Conservation (phyloP, 2,113 vertebrate genomes). For the Pungitius pungitius region DNA sequence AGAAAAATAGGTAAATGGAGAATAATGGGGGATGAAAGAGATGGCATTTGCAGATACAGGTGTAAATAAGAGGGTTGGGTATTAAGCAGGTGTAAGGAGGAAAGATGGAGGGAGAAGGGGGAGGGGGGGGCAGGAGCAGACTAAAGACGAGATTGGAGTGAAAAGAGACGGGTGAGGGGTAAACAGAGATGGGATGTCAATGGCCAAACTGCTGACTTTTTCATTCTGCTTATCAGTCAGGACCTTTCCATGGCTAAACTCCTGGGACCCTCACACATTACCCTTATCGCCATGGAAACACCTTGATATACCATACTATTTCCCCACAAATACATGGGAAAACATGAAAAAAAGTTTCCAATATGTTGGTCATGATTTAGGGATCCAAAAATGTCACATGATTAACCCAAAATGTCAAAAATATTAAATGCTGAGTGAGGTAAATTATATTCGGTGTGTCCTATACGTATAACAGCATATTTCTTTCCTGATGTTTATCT, state of each 20-base stretch:
- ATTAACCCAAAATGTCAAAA: slow-evolving; percentile 65
- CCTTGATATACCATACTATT: slow-evolving; percentile 67
- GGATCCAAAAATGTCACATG: slow-evolving; percentile 55
- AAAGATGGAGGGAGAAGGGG: slow-evolving; percentile 27
- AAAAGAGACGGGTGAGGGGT: slow-evolving; percentile 31
- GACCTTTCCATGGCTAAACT: slow-evolving; percentile 73
- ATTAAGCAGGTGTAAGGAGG: slow-evolving; percentile 40
- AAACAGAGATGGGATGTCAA: slow-evolving; percentile 67
- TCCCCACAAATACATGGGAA: slow-evolving; percentile 57
- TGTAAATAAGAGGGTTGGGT: slow-evolving; percentile 61
- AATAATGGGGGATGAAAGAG: slow-evolving; percentile 65
- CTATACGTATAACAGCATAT: slow-evolving; percentile 3
- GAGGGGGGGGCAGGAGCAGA: slow-evolving; percentile 6
- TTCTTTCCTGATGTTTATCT: slow-evolving; percentile 26
- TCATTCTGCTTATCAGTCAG: slow-evolving; percentile 72
- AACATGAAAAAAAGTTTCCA: slow-evolving; percentile 64
- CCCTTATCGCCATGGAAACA: slow-evolving; percentile 76
- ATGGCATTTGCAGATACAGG: slow-evolving; percentile 60
- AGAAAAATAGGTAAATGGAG: slow-evolving; percentile 55
- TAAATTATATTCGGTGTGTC: slow-evolving; percentile 22
- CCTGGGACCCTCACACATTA: slow-evolving; percentile 67
- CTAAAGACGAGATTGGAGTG: slow-evolving; percentile 39
- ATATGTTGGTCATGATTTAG: slow-evolving; percentile 60
- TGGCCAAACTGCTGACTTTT: slow-evolving; percentile 77
- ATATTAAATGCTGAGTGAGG: slow-evolving; percentile 43